These are phyloP conservation scores for Pimephales promelas DNA, from an alignment of 2,113 vertebrate species.

Conservation along the genomic window DNA sequence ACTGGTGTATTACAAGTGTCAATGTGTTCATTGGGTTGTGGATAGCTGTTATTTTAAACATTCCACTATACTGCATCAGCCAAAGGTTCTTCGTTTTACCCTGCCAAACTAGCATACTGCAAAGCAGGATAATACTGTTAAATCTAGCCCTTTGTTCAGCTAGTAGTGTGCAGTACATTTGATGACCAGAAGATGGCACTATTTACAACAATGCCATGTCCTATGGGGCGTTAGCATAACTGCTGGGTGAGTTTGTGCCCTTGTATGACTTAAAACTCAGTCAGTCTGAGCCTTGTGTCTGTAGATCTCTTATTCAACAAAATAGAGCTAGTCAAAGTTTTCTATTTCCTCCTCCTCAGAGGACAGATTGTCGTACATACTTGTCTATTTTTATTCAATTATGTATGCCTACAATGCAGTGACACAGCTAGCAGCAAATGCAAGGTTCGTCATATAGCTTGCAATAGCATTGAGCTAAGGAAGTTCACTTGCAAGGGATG, in stretches of 20 bases:
- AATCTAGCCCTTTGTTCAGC: slow-evolving; percentile 5
- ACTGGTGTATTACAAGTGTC: neutral
- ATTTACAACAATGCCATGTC: slow-evolving; percentile 8
- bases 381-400: slow-evolving; percentile 57
- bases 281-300: slow-evolving; percentile 46
- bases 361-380: slow-evolving; percentile 71
- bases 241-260: neutral
- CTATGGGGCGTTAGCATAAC: slow-evolving; percentile 1
- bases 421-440: slow-evolving; percentile 73
- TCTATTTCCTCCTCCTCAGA: slow-evolving; percentile 66
- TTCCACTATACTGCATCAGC: slow-evolving; percentile 64
- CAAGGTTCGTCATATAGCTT: slow-evolving; percentile 66
- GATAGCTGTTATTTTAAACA: slow-evolving; percentile 52
- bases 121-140: slow-evolving; percentile 64
- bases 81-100: slow-evolving; percentile 64
- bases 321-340: slow-evolving; percentile 56
- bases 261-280: slow-evolving; percentile 48
- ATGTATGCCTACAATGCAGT: slow-evolving; percentile 54
- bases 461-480: neutral
- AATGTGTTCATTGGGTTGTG: neutral
- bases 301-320: slow-evolving; percentile 16
- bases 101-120: slow-evolving; percentile 64
- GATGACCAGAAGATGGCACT: slow-evolving; percentile 44
- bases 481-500: slow-evolving; percentile 55
- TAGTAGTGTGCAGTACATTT: slow-evolving; percentile 15